phyloP scores from a whole-genome alignment of 1,140 invertebrate species.

The Lineus longissimus region DNA sequence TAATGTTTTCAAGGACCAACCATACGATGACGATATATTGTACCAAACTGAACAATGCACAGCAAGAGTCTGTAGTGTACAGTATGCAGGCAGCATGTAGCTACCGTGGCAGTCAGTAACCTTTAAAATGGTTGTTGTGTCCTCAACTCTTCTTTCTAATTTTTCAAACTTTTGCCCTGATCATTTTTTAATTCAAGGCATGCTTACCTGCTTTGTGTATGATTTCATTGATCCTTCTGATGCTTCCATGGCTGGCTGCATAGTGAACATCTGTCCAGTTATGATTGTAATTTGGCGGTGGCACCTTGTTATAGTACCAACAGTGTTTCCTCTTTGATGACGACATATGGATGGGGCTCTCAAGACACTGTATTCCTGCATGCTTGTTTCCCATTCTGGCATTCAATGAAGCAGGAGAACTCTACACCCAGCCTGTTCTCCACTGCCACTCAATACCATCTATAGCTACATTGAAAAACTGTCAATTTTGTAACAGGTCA shows the following conservation, averaged over 20 bases:
- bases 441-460: neutral
- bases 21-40: no score
- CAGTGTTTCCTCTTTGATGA: neutral
- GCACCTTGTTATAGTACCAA: slow-evolving; percentile 22
- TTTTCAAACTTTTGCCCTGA: no score
- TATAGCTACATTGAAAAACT: no score
- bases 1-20: no score
- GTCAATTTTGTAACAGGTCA: no score
- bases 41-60: no score
- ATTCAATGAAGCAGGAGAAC: neutral
- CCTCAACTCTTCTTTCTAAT: no score
- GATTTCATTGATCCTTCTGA: slow-evolving; percentile 32
- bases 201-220: slow-evolving; percentile 29
- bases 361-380: neutral
- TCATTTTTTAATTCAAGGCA: neutral
- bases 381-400: slow-evolving; percentile 1
- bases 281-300: slow-evolving; percentile 32
- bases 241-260: slow-evolving; percentile 35
- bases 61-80: no score
- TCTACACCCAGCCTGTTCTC: no score
- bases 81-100: no score
- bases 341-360: neutral
- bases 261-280: slow-evolving; percentile 38
- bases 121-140: no score
- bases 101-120: no score